These are phyloP conservation scores for Plebejus anna DNA, from an alignment of 2,888 invertebrate genomes.

Conservation along the genomic window DNA sequence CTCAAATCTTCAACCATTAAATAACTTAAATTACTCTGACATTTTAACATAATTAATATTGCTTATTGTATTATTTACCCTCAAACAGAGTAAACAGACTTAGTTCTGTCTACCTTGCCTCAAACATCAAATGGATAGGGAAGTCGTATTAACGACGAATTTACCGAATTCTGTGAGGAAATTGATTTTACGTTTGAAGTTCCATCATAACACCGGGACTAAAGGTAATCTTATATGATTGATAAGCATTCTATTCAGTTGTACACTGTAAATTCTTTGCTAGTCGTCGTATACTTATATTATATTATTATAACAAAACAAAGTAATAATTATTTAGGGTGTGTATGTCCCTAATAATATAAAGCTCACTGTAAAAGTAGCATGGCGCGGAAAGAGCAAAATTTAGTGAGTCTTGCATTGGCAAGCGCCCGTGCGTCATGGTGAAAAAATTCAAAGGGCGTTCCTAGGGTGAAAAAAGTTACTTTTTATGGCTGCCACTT, in stretches of 20 bases:
- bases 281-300: neutral
- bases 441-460: too few species aligned
- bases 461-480: too few species aligned
- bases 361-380: too few species aligned
- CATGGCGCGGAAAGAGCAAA: too few species aligned
- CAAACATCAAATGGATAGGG: neutral
- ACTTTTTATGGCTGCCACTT: too few species aligned
- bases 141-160: neutral
- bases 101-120: too few species aligned
- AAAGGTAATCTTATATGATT: conserved; percentile 5
- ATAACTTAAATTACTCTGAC: neutral
- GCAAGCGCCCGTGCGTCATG: too few species aligned
- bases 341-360: too few species aligned
- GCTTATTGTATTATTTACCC: neutral
- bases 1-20: too few species aligned
- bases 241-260: neutral
- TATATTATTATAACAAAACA: too few species aligned
- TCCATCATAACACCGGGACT: neutral
- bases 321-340: too few species aligned
- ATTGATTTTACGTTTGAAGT: neutral
- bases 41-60: neutral
- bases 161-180: neutral
- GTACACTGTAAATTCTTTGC: neutral
- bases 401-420: too few species aligned
- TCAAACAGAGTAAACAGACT: neutral